These are phyloP conservation scores for Tetraneura akinire DNA, from an alignment of 1,140 invertebrate genomes.

Conservation along the genomic window DNA sequence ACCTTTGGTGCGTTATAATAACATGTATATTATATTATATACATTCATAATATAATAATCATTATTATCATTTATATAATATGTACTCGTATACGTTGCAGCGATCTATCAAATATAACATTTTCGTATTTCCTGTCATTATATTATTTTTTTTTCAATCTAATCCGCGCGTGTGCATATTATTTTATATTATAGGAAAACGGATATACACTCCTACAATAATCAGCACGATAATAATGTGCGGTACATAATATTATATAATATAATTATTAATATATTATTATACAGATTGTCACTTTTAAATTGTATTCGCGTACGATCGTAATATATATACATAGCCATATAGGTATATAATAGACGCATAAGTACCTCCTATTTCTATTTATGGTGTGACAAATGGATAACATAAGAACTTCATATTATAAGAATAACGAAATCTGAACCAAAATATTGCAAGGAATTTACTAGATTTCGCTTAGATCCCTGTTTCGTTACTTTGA, in stretches of 20 bases:
- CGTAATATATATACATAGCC: background rate
- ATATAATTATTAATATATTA: no score
- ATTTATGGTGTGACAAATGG: background rate
- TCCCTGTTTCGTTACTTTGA: no score
- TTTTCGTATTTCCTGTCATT: slow-evolving; percentile 46
- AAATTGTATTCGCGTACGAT: background rate
- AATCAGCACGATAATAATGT: slow-evolving; percentile 36
- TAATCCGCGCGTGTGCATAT: background rate
- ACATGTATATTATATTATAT: no score
- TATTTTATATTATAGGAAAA: slow-evolving; percentile 35
- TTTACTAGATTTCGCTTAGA: no score
- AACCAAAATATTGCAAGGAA: no score
- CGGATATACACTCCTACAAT: slow-evolving; percentile 47
- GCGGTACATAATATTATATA: no score
- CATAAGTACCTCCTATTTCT: no score
- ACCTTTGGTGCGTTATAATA: no score
- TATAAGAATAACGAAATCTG: background rate
- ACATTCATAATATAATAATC: no score
- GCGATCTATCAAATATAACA: slow-evolving; percentile 12
- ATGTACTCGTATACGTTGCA: background rate
- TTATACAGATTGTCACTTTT: background rate
- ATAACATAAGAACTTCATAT: no score
- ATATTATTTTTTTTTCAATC: slow-evolving; percentile 36
- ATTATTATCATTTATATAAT: no score
- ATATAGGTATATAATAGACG: no score